Conservation (phyloP, 2,113 vertebrate genomes). For the Lasiurus cinereus region DNA sequence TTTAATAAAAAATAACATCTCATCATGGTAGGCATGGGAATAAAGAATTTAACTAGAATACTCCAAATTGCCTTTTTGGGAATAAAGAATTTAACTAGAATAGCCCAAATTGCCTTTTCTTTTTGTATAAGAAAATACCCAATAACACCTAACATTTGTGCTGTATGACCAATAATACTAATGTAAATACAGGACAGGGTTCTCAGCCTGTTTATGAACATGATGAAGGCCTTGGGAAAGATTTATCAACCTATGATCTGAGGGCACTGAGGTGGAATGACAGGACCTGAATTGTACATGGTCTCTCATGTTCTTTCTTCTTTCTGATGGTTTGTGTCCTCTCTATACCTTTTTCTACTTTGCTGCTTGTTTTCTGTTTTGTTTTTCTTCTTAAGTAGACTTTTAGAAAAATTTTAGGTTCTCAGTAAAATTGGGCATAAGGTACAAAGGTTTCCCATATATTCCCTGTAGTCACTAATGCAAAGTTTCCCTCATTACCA, state of each 20-base stretch:
- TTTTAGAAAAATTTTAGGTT: constrained; percentile 13
- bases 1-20: background rate
- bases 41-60: background rate
- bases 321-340: background rate
- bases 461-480: background rate
- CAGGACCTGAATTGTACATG: background rate
- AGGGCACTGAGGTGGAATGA: background rate
- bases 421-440: background rate
- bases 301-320: background rate
- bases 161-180: background rate
- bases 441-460: background rate
- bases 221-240: background rate
- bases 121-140: background rate
- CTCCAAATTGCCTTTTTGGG: background rate
- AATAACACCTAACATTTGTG: background rate
- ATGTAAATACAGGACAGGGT: background rate
- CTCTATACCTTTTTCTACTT: background rate
- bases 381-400: background rate
- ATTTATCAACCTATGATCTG: background rate
- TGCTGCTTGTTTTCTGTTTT: background rate
- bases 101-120: background rate
- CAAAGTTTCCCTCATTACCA: background rate
- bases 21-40: background rate
- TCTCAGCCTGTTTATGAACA: rapidly evolving
- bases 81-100: background rate